Conservation (phyloP, 2,113 vertebrate genomes). For the Oreochromis aureus region DNA sequence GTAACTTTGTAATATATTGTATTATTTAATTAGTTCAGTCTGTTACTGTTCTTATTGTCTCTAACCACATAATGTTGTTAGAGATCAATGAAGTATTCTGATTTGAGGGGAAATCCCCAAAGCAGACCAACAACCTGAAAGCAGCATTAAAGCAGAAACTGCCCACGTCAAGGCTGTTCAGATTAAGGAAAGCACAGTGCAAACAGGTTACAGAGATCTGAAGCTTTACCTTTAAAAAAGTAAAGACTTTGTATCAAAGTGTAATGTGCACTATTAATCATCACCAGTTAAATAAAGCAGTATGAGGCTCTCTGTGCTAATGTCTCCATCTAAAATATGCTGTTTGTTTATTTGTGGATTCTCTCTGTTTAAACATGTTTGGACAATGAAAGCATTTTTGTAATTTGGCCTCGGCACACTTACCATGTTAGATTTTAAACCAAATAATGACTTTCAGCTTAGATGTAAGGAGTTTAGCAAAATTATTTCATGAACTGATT, state of each 20-base stretch:
- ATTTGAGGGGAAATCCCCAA: not conserved
- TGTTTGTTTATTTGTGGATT: not conserved
- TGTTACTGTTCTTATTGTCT: not conserved
- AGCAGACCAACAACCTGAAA: not conserved
- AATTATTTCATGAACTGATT: not conserved
- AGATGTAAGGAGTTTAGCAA: not conserved
- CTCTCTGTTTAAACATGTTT: not conserved
- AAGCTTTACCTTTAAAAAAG: rapidly evolving
- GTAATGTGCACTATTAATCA: not conserved
- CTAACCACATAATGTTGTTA: not conserved
- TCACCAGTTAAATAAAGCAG: not conserved
- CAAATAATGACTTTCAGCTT: not conserved
- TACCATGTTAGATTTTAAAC: not conserved
- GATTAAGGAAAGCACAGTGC: not conserved
- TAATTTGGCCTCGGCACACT: not conserved
- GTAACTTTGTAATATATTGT: no score
- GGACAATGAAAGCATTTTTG: not conserved
- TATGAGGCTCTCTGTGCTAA: no score
- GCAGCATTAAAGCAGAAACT: not conserved
- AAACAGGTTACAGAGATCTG: not conserved
- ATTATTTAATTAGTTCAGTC: not conserved
- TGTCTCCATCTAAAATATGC: not conserved
- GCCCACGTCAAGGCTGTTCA: not conserved
- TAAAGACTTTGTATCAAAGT: rapidly evolving
- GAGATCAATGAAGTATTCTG: not conserved